Percentiles rank a stretch among this genome's conserved stretches.
Evolutionary conservation across 2,797 vertebrate genomes (phyloP).

Genomic region (Spea hammondii): DNA sequence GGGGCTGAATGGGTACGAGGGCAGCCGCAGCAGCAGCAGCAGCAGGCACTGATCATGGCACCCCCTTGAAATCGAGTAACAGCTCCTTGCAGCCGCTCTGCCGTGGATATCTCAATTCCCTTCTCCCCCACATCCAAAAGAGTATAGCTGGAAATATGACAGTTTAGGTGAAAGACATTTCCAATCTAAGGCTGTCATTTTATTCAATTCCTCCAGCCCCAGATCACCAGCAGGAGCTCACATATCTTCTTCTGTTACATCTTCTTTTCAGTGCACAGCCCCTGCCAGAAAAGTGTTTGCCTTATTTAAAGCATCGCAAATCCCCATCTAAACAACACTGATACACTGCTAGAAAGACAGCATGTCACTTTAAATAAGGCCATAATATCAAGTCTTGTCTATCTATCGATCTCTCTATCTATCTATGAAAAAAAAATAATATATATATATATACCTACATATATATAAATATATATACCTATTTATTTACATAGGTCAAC

Average conservation of each 20-base stretch:
- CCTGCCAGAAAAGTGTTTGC: slow-evolving; percentile 31
- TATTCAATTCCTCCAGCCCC: slow-evolving; percentile 55
- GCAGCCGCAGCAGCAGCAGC: slow-evolving; percentile 69
- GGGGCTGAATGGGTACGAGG: slow-evolving; percentile 67
- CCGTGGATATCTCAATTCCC: slow-evolving; percentile 42
- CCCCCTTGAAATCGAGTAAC: slow-evolving; percentile 56
- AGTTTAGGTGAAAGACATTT: slow-evolving; percentile 60
- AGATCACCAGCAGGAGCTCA: slow-evolving; percentile 46
- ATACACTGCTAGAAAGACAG: slow-evolving; percentile 18
- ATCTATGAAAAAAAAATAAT: background rate
- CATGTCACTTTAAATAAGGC: slow-evolving; percentile 30
- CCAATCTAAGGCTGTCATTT: slow-evolving; percentile 56
- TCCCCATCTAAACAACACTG: slow-evolving; percentile 22
- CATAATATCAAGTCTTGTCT: slow-evolving; percentile 14
- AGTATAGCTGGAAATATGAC: slow-evolving; percentile 64
- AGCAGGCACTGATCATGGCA: slow-evolving; percentile 63
- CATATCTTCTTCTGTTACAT: slow-evolving; percentile 54
- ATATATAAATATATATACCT: background rate
- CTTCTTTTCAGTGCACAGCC: slow-evolving; percentile 53
- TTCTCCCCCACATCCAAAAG: slow-evolving; percentile 50
- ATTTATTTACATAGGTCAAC: background rate
- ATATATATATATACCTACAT: slow-evolving; percentile 3
- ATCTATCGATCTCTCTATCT: background rate
- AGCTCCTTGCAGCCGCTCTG: slow-evolving; percentile 47
- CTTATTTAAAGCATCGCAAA: slow-evolving; percentile 18